phyloP scores from a whole-genome alignment of 2,113 vertebrate species.

The Pteropus alecto region DNA sequence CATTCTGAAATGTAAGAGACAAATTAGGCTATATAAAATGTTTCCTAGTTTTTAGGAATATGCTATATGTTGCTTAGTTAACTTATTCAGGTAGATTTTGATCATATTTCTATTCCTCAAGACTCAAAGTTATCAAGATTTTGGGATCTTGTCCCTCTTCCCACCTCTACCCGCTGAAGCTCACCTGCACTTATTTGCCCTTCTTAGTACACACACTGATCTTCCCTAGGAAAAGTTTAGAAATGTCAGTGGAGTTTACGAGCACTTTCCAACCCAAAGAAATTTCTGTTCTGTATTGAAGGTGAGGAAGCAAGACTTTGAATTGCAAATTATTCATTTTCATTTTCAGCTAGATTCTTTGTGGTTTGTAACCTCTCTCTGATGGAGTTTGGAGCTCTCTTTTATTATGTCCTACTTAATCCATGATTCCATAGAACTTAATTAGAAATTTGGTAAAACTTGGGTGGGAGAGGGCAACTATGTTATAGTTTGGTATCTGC shows the following conservation, averaged over 20 bases:
- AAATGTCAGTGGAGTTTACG: not conserved
- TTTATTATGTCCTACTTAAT: not conserved
- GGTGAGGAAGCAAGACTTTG: conserved; percentile 46
- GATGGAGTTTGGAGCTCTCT: not conserved
- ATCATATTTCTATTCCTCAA: not conserved
- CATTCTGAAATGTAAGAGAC: not conserved
- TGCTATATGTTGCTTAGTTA: not conserved
- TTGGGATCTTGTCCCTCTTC: not conserved
- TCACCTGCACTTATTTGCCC: not conserved
- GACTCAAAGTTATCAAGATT: not conserved
- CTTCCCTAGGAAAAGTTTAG: not conserved
- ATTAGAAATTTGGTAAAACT: not conserved
- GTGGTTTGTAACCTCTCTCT: not conserved
- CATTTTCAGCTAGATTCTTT: conserved; percentile 30
- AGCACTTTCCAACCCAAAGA: not conserved
- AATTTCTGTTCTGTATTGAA: not conserved
- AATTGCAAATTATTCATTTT: conserved; percentile 69
- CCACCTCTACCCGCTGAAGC: rapidly evolving
- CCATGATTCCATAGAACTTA: too few species aligned
- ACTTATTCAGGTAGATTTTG: not conserved
- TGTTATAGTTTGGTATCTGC: not conserved
- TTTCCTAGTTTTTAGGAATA: not conserved
- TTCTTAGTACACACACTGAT: not conserved
- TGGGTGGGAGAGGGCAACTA: not conserved
- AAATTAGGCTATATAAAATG: not conserved